These are phyloP conservation scores for Drosophila rellima DNA, from an alignment of 2,888 invertebrate genomes.

Conservation along the genomic window DNA sequence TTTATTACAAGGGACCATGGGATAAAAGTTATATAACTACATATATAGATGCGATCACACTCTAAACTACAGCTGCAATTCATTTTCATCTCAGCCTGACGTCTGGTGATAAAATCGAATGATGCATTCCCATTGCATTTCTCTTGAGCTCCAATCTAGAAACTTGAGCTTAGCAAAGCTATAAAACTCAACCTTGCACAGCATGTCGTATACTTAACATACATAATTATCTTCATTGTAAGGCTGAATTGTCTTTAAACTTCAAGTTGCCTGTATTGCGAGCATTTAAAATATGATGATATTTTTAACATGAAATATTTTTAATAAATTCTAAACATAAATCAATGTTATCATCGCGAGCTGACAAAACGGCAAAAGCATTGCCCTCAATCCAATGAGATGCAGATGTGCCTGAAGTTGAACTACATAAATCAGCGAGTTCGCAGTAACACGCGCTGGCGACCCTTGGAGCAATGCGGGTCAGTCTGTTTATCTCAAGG, in stretches of 20 bases:
- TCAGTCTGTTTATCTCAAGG: conserved; percentile 44
- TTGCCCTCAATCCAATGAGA: conserved; percentile 20
- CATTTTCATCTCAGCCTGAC: conserved; percentile 31
- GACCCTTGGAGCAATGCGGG: conserved; percentile 29
- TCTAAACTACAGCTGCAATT: conserved; percentile 56
- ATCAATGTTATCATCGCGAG: conserved; percentile 63
- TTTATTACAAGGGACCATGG: conserved; percentile 52
- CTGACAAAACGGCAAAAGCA: conserved; percentile 33
- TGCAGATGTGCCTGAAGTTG: conserved; percentile 45
- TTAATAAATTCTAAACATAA: conserved; percentile 60
- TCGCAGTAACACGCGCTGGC: conserved; percentile 55
- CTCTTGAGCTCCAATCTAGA: background rate
- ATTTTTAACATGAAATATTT: conserved; percentile 2
- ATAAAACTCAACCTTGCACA: background rate
- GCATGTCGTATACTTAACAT: background rate
- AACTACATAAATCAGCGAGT: conserved; percentile 66
- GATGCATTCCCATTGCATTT: background rate
- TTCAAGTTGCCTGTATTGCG: background rate
- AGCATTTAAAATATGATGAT: background rate
- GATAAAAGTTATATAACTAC: conserved; percentile 43
- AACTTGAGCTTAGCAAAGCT: background rate
- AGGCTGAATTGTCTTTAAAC: background rate
- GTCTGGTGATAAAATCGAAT: conserved; percentile 9
- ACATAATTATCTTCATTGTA: background rate
- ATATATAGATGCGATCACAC: conserved; percentile 42